These are phyloP conservation scores for Entomobrya multifasciata DNA, from an alignment of 2,888 invertebrate species.

Conservation along the genomic window DNA sequence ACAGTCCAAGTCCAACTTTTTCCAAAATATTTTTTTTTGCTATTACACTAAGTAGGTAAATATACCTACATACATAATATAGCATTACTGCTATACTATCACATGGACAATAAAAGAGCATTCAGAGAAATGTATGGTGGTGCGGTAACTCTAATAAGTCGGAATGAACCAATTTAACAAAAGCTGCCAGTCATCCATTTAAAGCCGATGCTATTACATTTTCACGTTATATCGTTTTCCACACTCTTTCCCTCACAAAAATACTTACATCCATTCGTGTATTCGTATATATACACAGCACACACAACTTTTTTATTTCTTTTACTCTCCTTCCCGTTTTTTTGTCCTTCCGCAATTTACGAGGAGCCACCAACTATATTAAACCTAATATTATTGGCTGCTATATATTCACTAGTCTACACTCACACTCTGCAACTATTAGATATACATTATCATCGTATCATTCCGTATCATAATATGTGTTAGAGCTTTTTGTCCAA, in stretches of 20 bases:
- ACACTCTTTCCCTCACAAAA: not conserved
- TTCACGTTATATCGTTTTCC: not conserved
- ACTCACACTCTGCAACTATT: too few relatives aligned
- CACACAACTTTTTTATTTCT: slow-evolving; percentile 2
- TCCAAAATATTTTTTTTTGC: not conserved
- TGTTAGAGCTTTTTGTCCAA: too few relatives aligned
- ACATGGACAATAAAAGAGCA: too few relatives aligned
- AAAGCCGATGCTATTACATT: not conserved
- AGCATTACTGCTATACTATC: too few relatives aligned
- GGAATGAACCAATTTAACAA: slow-evolving; percentile 33
- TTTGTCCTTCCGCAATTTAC: slow-evolving; percentile 27
- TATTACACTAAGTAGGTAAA: too few relatives aligned
- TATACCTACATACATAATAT: not conserved
- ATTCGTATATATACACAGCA: not conserved
- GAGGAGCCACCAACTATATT: slow-evolving; percentile 10
- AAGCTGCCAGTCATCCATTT: not conserved
- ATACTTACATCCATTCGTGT: too few relatives aligned
- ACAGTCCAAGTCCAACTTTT: slow-evolving; percentile 19
- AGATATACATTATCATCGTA: too few relatives aligned
- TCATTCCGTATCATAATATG: too few relatives aligned
- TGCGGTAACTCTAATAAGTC: too few relatives aligned
- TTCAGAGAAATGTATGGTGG: too few relatives aligned
- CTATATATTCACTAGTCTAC: too few relatives aligned
- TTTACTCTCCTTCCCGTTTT: not conserved
- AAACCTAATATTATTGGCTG: not conserved